Conservation (phyloP, 2,888 invertebrate species). For the Drosophila maculinotata region DNA sequence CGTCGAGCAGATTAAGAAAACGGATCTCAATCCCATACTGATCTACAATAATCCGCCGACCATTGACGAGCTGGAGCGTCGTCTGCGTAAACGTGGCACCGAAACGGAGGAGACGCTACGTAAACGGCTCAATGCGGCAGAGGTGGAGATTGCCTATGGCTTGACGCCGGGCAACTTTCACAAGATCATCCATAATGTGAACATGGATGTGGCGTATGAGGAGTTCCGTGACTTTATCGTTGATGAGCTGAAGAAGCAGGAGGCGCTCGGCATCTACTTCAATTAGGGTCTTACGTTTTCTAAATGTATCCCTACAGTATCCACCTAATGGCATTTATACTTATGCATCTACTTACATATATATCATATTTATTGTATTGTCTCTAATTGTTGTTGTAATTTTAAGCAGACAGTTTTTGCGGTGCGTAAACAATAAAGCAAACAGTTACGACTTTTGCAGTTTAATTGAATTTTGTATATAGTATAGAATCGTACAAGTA, state of each 20-base stretch:
- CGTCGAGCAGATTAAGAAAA: constrained; percentile 94
- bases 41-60: constrained; percentile 98
- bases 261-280: constrained; percentile 85
- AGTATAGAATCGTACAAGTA: constrained; percentile 1
- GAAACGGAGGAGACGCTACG: constrained; percentile 95
- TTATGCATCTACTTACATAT: constrained; percentile 20
- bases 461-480: constrained; percentile 19
- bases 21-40: constrained; percentile 92
- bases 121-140: constrained; percentile 91
- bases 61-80: constrained; percentile 90
- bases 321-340: constrained; percentile 46
- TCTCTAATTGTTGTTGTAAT: constrained; percentile 57
- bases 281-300: constrained; percentile 49
- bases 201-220: constrained; percentile 91
- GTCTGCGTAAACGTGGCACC: constrained; percentile 92
- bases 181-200: constrained; percentile 92
- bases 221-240: constrained; percentile 90
- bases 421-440: constrained; percentile 53
- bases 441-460: constrained; percentile 37
- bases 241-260: constrained; percentile 87
- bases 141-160: constrained; percentile 94
- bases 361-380: constrained; percentile 15
- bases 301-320: too few species aligned
- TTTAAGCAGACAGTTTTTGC: constrained; percentile 59
- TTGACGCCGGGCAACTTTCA: constrained; percentile 90